Evolutionary conservation across 2,113 vertebrate genomes (phyloP).

Genomic region (Phalacrocorax brasilianus): DNA sequence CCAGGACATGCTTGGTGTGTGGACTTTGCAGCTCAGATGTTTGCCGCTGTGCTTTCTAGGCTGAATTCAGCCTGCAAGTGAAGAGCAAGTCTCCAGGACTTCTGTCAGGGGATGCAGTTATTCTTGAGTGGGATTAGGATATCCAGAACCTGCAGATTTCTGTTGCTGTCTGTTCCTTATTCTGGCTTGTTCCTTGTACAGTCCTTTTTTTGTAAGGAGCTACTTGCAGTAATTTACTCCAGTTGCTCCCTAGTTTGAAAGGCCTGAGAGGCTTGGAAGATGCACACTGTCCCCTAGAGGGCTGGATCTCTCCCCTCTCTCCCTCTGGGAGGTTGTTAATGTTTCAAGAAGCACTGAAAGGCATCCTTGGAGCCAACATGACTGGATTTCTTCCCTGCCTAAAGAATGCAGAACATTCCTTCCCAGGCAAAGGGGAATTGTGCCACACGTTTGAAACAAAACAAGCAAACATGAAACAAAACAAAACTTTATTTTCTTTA

Average conservation of each 20-base stretch:
- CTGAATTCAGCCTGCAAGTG: neutral
- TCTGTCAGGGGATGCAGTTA: neutral
- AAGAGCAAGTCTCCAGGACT: neutral
- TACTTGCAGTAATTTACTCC: slow-evolving; percentile 12
- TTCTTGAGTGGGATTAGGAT: neutral
- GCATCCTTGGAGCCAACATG: neutral
- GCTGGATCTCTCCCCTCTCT: neutral
- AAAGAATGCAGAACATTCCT: neutral
- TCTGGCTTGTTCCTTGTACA: neutral
- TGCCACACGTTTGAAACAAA: slow-evolving; percentile 27
- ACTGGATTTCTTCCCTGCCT: slow-evolving; percentile 35
- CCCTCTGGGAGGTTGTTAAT: neutral
- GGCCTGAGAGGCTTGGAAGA: neutral
- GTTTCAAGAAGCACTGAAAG: slow-evolving; percentile 38
- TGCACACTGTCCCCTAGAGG: neutral
- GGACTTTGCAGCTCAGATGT: neutral
- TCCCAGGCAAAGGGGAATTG: neutral
- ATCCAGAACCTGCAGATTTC: neutral
- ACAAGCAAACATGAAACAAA: neutral
- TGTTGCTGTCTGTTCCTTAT: neutral
- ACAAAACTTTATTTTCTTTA: neutral
- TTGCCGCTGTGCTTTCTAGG: neutral
- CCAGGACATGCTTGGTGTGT: neutral
- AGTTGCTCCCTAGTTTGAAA: neutral
- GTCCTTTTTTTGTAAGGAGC: neutral